Evolutionary conservation across 2,888 invertebrate species (phyloP).

Genomic region (Callyntrura guangdongensis): DNA sequence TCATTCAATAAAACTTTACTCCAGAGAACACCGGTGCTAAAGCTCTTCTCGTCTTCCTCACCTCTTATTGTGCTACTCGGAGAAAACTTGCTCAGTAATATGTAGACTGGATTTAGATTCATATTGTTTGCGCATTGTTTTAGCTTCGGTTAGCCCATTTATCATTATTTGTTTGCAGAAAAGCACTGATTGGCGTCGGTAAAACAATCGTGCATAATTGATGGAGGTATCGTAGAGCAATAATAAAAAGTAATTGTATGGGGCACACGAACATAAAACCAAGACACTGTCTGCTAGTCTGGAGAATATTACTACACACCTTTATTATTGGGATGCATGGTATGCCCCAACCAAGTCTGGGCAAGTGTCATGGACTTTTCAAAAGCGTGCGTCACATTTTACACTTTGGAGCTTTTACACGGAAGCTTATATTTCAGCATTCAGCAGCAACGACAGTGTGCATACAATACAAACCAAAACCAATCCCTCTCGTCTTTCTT

Average conservation of each 20-base stretch:
- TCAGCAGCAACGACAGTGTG: not conserved
- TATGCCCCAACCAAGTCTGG: too few relatives aligned
- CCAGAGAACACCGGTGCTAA: constrained; percentile 13
- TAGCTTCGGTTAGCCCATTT: not conserved
- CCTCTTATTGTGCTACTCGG: not conserved
- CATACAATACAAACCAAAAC: not conserved
- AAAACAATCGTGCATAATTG: not conserved
- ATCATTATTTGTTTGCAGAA: not conserved
- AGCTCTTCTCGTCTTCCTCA: not conserved
- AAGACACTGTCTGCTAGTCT: too few relatives aligned
- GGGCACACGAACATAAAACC: too few relatives aligned
- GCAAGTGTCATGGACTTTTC: too few relatives aligned
- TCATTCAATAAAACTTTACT: constrained; percentile 52
- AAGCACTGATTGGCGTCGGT: not conserved
- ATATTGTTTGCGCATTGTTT: constrained; percentile 3
- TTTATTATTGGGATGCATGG: too few relatives aligned
- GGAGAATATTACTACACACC: too few relatives aligned
- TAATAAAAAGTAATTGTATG: not conserved
- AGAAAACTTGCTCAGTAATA: too few relatives aligned
- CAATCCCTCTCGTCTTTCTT: not conserved
- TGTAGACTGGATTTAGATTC: not conserved
- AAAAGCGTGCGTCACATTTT: too few relatives aligned
- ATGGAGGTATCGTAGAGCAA: not conserved
- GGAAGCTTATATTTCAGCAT: not conserved
- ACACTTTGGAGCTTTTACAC: not conserved